These are phyloP conservation scores for Campoletis raptor DNA, from an alignment of 2,888 invertebrate species.

Conservation along the genomic window DNA sequence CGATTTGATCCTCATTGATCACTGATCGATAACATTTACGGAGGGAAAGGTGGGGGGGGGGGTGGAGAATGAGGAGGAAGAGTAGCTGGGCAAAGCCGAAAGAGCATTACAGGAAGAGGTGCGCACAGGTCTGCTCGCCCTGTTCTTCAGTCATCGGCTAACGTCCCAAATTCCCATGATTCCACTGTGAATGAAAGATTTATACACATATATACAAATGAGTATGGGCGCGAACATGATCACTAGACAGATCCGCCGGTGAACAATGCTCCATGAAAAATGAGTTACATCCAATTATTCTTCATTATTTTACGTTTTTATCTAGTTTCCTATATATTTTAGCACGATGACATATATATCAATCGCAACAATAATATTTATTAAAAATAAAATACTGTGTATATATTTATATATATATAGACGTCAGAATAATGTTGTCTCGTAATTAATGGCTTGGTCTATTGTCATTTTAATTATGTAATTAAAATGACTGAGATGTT, in stretches of 20 bases:
- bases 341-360: neutral
- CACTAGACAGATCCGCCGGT: slow-evolving; percentile 21
- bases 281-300: slow-evolving; percentile 28
- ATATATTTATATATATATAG: neutral
- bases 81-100: slow-evolving; percentile 17
- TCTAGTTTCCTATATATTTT: slow-evolving; percentile 1
- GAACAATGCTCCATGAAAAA: slow-evolving; percentile 43
- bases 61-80: neutral
- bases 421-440: neutral
- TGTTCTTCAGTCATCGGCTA: slow-evolving; percentile 52
- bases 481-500: slow-evolving; percentile 6
- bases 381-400: neutral
- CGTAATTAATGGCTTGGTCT: neutral
- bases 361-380: slow-evolving; percentile 6
- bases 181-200: slow-evolving; percentile 51
- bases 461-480: slow-evolving; percentile 14
- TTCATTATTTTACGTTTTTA: neutral
- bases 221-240: slow-evolving; percentile 42
- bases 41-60: neutral
- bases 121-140: slow-evolving; percentile 44
- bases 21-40: slow-evolving; percentile 65
- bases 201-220: slow-evolving; percentile 27
- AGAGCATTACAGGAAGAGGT: slow-evolving; percentile 66
- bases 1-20: slow-evolving; percentile 67
- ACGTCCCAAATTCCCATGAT: slow-evolving; percentile 65